Base-by-base conservation (phyloP, 2,797 vertebrate genomes). In the Acipenser ruthenus region DNA sequence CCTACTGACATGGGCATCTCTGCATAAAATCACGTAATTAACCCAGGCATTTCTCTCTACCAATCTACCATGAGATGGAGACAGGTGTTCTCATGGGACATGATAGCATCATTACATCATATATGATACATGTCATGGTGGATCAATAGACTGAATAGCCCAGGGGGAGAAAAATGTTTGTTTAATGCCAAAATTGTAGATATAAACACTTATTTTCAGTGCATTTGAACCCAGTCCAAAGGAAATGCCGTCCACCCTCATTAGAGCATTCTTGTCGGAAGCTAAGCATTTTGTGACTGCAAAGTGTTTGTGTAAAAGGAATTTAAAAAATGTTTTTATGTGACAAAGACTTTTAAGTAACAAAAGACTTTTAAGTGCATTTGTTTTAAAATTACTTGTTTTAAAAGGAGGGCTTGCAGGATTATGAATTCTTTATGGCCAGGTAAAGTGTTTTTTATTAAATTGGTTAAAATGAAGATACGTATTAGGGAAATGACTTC, bases 31-130 rank as follows among this genome's bases (percentile, higher is more conserved):
- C 12, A 3, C 49, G 18, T 68, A 71, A 71, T 71, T 67, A 47
- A 60, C 59, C 50, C 66, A 53, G 66, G 70, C 70, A 71, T 68
- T n/a, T 18, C 60, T 65, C 65, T 62, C 70, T 68, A 58, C 60
- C 67, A 65, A 53, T 65, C 63, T 47, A 48, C 66, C 52, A 52
- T 49, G 48, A 62, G 52, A 48, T 53, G 13, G 48, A 73, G 71
- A 66, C 71, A 73, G 55, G 37, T 60, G 59, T 65, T 68, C 66
- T 73, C 71, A 73, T 70, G 68, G 71, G 65, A 64, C 66, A 69
- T 65, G 71, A 66, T 70, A 68, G 62, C 69, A 68, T 70, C 69
- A 73, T 70, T 68, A 52, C 71, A 73, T 73, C 67, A 73, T 68
- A 68, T 68, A 68, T 68, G 66, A 70, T 73, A 63, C 64, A 53